phyloP scores from a whole-genome alignment of 2,113 vertebrate species.

The Osmerus mordax region DNA sequence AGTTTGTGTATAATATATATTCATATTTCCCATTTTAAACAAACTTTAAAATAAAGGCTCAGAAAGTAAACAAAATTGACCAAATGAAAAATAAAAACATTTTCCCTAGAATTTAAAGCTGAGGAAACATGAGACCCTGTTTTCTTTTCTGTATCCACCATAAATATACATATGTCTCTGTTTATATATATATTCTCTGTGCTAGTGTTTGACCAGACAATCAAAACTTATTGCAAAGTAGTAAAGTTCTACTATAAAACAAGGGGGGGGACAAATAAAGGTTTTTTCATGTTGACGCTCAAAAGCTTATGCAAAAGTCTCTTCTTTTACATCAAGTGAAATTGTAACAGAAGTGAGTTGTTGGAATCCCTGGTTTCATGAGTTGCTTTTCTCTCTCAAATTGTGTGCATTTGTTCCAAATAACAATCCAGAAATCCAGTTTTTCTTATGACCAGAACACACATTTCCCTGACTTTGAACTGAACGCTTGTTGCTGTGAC shows the following conservation, averaged over 20 bases:
- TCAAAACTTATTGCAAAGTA: slow-evolving; percentile 90
- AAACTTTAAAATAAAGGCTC: slow-evolving; percentile 98
- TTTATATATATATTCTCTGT: slow-evolving; percentile 88
- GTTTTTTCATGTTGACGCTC: slow-evolving; percentile 64
- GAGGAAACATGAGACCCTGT: slow-evolving; percentile 95
- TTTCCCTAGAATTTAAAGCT: slow-evolving; percentile 91
- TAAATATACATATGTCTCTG: slow-evolving; percentile 74
- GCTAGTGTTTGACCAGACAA: slow-evolving; percentile 96
- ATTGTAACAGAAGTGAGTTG: slow-evolving; percentile 73
- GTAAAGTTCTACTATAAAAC: slow-evolving; percentile 88
- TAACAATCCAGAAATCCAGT: slow-evolving; percentile 69
- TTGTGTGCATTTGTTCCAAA: slow-evolving; percentile 51
- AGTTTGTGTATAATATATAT: slow-evolving; percentile 88
- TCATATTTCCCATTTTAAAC: slow-evolving; percentile 94
- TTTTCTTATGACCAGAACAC: slow-evolving; percentile 68
- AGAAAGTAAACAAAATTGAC: slow-evolving; percentile 85
- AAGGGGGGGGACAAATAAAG: slow-evolving; percentile 72
- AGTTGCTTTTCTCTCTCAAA: slow-evolving; percentile 58
- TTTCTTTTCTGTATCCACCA: slow-evolving; percentile 73
- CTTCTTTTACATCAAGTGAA: slow-evolving; percentile 69
- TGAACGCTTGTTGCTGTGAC: slow-evolving; percentile 49
- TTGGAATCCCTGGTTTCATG: slow-evolving; percentile 68
- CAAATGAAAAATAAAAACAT: slow-evolving; percentile 83
- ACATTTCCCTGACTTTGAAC: slow-evolving; percentile 78
- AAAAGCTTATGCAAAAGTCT: slow-evolving; percentile 60